Base-by-base conservation (phyloP, 2,113 vertebrate genomes). In the Gnathonemus echidnorhynchus region DNA sequence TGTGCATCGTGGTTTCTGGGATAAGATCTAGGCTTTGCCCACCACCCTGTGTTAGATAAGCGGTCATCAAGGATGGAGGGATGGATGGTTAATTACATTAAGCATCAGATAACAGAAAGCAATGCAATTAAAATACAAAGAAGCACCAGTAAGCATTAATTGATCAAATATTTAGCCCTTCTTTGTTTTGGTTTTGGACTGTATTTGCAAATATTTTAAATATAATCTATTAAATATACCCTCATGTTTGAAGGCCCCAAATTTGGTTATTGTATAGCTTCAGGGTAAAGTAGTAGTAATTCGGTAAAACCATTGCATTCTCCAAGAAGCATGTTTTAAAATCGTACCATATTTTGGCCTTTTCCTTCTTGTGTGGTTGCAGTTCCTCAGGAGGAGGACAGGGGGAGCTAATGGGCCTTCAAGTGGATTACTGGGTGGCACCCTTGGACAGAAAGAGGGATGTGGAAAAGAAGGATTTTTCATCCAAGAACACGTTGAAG, bases 391-490 rank as follows among this genome's bases (percentile, higher is more conserved):
- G 94, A 35, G 88, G 90, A 24, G 91, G 91, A 11, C 95, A 95
- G 90, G 88, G 92, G 6, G 98, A 99, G 94, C 94, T 99, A 93
- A 99, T 99, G 98, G 98, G 98, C 13, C 96, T 99, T 10, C 98
- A 99, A 94, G 97, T 99, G 92, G 98, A 99, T 94, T 99, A 99
- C 95, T 99, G 98, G 98, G 97, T 96, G 49, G 96, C 97, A n/a
- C 96, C 94, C 0, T 94, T 93, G 49, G 98, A 99, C 90, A 97
- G 96, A 94, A 99, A 98, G 95, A 97, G 96, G 91, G 98, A 99
- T 13, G 48, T 96, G 0, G 98, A 99, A 94, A 99, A 98, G 95
- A 97, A 96, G 90, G 98, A 99, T 92, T 94, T 94, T 53, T 94
- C 96, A 92, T 94, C 97, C 94, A 99, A 98, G 96, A 99, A 96